A percentile compares a stretch with the other conserved stretches of the same genome.
These are phyloP conservation scores for Enteromius thamalakanensis DNA, from an alignment of 2,797 vertebrate genomes.

Conservation along the genomic window DNA sequence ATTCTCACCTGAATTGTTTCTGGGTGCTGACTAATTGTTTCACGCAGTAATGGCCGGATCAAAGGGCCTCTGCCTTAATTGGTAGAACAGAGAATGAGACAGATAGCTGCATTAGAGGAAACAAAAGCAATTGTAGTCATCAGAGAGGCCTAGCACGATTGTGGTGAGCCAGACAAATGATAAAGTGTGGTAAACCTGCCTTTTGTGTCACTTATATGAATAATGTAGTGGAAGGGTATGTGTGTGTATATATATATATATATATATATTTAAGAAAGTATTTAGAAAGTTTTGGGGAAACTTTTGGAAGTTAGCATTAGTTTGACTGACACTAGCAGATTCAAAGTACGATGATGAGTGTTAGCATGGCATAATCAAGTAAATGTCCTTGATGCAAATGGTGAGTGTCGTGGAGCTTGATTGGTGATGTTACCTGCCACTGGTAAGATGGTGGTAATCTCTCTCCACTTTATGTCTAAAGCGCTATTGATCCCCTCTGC, in stretches of 20 bases:
- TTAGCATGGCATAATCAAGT: not conserved
- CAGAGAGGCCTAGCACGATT: conserved; percentile 15
- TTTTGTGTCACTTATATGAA: not conserved
- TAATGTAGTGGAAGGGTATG: not conserved
- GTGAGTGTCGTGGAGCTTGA: not conserved
- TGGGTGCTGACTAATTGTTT: conserved; percentile 75
- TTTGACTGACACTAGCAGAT: not conserved
- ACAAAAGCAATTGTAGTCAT: conserved; percentile 43
- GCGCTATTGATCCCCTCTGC: conserved; percentile 55
- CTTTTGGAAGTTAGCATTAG: not conserved
- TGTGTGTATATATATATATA: no score
- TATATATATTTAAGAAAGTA: not conserved
- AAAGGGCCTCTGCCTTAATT: conserved; percentile 70
- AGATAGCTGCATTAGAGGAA: conserved; percentile 51
- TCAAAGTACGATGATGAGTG: not conserved
- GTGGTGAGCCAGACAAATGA: conserved; percentile 18
- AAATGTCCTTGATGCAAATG: not conserved
- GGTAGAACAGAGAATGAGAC: conserved; percentile 57
- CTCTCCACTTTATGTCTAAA: conserved; percentile 45
- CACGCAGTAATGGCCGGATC: conserved; percentile 73
- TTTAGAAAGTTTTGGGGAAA: not conserved
- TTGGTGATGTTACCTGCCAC: conserved; percentile 34
- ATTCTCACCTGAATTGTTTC: conserved; percentile 74
- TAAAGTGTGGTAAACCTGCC: not conserved
- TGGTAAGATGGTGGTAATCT: conserved; percentile 41